These are phyloP conservation scores for Phoxinus dragarum DNA, from an alignment of 2,797 vertebrate species.

Conservation along the genomic window DNA sequence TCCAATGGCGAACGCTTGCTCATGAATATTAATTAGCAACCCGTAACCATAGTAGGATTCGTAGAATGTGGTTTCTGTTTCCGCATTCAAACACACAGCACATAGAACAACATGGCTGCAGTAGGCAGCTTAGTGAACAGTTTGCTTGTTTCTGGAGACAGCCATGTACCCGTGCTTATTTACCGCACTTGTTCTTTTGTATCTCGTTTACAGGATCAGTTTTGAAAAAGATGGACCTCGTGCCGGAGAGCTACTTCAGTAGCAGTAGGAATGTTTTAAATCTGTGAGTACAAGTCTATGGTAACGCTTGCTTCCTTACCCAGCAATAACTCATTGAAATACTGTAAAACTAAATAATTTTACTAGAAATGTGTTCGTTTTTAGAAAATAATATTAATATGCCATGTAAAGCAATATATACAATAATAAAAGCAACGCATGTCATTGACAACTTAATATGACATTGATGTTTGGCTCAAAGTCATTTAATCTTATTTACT, in stretches of 20 bases:
- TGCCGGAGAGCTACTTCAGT: constrained; percentile 86
- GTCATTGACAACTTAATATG: constrained; percentile 23
- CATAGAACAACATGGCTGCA: constrained; percentile 73
- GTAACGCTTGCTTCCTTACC: not conserved
- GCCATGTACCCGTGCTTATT: constrained; percentile 46
- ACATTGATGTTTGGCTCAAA: not conserved
- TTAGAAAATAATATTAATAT: not conserved
- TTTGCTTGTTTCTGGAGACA: constrained; percentile 69
- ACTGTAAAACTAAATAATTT: not conserved
- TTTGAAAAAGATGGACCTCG: constrained; percentile 78
- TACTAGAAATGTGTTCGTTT: not conserved
- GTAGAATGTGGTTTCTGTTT: not conserved
- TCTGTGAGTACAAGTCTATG: constrained; percentile 79
- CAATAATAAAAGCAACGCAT: not conserved
- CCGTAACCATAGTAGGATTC: constrained; percentile 9
- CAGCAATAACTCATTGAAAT: not conserved
- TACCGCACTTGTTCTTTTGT: constrained; percentile 78
- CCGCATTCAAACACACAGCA: not conserved
- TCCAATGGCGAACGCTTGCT: constrained; percentile 14
- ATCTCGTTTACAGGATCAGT: constrained; percentile 81
- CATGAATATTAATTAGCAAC: not conserved
- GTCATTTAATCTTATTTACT: not conserved
- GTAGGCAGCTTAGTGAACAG: constrained; percentile 67
- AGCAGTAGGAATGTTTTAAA: constrained; percentile 89
- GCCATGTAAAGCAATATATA: not conserved